Base-by-base conservation (phyloP, 2,888 invertebrate genomes). In the Ypsolopha sequella region DNA sequence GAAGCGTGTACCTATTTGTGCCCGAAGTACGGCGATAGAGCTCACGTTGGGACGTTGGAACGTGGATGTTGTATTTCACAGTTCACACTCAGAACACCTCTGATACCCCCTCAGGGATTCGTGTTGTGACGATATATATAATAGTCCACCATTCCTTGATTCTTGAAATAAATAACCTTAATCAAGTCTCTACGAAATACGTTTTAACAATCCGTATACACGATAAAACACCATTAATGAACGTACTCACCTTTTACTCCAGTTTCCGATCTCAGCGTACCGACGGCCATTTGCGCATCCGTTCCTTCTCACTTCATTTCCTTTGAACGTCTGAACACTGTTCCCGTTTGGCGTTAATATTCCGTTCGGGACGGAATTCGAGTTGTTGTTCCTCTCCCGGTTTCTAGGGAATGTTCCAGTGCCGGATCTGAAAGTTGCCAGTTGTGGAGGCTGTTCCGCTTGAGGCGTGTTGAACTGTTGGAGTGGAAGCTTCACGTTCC, bases 251-350 rank as follows among this genome's bases (percentile, higher is more conserved):
- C 86, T 86, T 76, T 86, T 86, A 71, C 76, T 87, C 88, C 88
- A 88, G 78, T 87, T 86, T 71, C 88, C 88, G 68, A 89, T 88
- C 75, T 89, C 89, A 50, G 89, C 89, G 73, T 89, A 89, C 57
- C 88, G 84, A 57, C 88, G 80, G 64, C 88, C 88, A 74, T 85
- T 85, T 56, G 78, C 67, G 63, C 80, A 80, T 74, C 81, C 84
- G 77, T 77, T 81, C 69, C 85, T 82, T 61, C 86, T 80, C 70
- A 82, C 75, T 76, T 87, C 86, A 82, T 84, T 86, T 81, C 86
- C 87, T 77, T 68, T 80, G 58, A 80, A 73, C 63, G 80, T 77
- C 68, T 80, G 79, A 61, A 80, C 77, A 44, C 78, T 70, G 73
- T 86, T 87, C 65, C 86, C 87, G 75, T 87, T 87, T 58, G 85